Evolutionary conservation across 2,888 invertebrate genomes (phyloP).

Genomic region (Ganaspis brasiliensis): DNA sequence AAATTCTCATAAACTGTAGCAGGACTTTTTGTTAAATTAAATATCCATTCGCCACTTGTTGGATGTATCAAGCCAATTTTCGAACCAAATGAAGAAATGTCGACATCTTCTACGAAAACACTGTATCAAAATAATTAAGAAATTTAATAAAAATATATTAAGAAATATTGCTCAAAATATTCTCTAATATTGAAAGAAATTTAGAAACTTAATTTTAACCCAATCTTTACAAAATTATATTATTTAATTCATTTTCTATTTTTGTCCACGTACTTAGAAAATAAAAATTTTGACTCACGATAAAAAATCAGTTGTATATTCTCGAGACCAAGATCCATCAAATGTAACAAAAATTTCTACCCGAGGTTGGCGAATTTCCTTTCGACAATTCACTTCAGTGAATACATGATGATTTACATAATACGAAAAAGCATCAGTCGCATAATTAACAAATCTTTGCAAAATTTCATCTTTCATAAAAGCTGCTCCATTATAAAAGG

Average conservation of each 20-base stretch:
- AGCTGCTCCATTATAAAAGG: slow-evolving; percentile 68
- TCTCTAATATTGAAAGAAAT: no score
- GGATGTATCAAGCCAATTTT: slow-evolving; percentile 85
- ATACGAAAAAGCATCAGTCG: slow-evolving; percentile 65
- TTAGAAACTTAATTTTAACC: no score
- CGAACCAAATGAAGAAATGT: slow-evolving; percentile 84
- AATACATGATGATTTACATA: slow-evolving; percentile 68
- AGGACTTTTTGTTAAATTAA: slow-evolving; percentile 83
- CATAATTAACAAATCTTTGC: slow-evolving; percentile 63
- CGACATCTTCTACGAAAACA: slow-evolving; percentile 83
- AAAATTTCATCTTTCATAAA: slow-evolving; percentile 69
- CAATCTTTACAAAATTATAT: no score
- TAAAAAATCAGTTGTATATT: slow-evolving; percentile 66
- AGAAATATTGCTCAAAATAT: slow-evolving; percentile 1
- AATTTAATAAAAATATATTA: slow-evolving; percentile 8
- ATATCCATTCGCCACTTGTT: slow-evolving; percentile 84
- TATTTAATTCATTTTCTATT: no score
- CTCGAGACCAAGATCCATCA: slow-evolving; percentile 69
- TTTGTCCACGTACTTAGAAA: no score
- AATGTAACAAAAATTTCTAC: slow-evolving; percentile 69
- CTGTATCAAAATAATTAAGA: slow-evolving; percentile 78
- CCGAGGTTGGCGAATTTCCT: slow-evolving; percentile 52
- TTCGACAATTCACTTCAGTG: slow-evolving; percentile 63
- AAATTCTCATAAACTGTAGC: slow-evolving; percentile 78
- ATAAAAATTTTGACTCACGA: slow-evolving; percentile 59